Base-by-base conservation (phyloP, 2,888 invertebrate species). In the Stenurella melanura region DNA sequence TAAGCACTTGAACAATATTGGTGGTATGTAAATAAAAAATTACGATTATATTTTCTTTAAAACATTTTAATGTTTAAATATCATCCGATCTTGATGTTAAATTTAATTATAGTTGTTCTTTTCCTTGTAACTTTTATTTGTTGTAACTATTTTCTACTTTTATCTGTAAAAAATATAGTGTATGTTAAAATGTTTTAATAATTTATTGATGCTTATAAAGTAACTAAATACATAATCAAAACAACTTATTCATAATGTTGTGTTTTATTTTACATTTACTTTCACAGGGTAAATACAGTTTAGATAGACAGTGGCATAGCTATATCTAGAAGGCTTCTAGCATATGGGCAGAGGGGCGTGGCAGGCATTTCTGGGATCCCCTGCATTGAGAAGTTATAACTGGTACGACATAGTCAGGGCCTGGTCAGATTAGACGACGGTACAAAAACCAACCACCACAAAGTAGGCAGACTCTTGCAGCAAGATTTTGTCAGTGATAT, bases 151-250 rank as follows among this genome's bases (percentile, higher is more conserved):
- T 85, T 83, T 85, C 80, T 82, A 81, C 81, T 82, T 82, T 79
- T 82, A 81, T 76, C 80, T 82, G 82, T 83, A 83, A 80, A 82
- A 81, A 81, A 82, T 80, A 79, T 82, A 81, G 77, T 83, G 82
- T 85, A 86, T 84, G 85, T 86, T 86, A 81, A 79, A 84, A 82
- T 82, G 85, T 85, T 86, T 85, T 84, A 85, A 84, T 86, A 85
- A 86, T 86, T 86, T 86, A 86, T 86, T 86, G 78, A 85, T 81
- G 80, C 82, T 82, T 83, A 81, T 82, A 61, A 80, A 78, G 77
- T 77, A 82, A 78, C 70, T 77, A 79, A 81, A 75, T 78, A 80
- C 78, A 80, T 81, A 78, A 79, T 80, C 66, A 72, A 63, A 70
- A 72, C 54, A 54, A 72, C 63, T 54, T 72, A 72, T 70, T 72